phyloP scores from a whole-genome alignment of 1,140 invertebrate genomes.

The Stegodyphus dumicola region DNA sequence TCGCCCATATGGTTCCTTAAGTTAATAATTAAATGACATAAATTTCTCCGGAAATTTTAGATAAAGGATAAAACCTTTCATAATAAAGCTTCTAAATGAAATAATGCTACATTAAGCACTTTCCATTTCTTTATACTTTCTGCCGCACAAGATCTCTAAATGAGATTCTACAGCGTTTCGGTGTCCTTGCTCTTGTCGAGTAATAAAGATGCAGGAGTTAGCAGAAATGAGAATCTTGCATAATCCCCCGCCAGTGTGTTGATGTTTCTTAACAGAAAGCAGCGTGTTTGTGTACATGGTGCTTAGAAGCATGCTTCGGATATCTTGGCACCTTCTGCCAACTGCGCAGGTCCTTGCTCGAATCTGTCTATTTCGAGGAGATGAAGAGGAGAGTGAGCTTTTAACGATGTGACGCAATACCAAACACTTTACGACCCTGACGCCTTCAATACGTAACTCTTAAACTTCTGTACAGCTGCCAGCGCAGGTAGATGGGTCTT shows the following conservation, averaged over 20 bases:
- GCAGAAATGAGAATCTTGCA: slow-evolving; percentile 4
- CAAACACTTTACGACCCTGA: slow-evolving; percentile 39
- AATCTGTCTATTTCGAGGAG: slow-evolving; percentile 41
- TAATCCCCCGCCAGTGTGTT: slow-evolving; percentile 11
- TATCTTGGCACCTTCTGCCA: slow-evolving; percentile 25
- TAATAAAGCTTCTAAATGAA: too few species aligned
- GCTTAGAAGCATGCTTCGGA: slow-evolving; percentile 18
- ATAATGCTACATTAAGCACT: too few species aligned
- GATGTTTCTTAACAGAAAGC: slow-evolving; percentile 27
- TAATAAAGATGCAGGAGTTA: too few species aligned
- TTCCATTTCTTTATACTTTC: too few species aligned
- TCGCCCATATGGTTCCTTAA: too few species aligned
- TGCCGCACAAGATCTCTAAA: too few species aligned
- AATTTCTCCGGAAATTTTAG: too few species aligned
- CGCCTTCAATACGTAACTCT: slow-evolving; percentile 22
- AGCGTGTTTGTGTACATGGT: slow-evolving; percentile 8
- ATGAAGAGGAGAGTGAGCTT: slow-evolving; percentile 37
- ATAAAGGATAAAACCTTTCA: too few species aligned
- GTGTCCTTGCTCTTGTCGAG: too few species aligned
- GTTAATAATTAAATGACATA: too few species aligned
- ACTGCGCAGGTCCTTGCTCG: slow-evolving; percentile 45
- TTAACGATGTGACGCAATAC: slow-evolving; percentile 30
- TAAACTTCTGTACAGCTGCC: slow-evolving; percentile 9
- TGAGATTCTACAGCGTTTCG: too few species aligned
- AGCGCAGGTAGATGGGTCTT: slow-evolving; percentile 28